Conservation (phyloP, 2,888 invertebrate genomes). For the Melipona bicolor region DNA sequence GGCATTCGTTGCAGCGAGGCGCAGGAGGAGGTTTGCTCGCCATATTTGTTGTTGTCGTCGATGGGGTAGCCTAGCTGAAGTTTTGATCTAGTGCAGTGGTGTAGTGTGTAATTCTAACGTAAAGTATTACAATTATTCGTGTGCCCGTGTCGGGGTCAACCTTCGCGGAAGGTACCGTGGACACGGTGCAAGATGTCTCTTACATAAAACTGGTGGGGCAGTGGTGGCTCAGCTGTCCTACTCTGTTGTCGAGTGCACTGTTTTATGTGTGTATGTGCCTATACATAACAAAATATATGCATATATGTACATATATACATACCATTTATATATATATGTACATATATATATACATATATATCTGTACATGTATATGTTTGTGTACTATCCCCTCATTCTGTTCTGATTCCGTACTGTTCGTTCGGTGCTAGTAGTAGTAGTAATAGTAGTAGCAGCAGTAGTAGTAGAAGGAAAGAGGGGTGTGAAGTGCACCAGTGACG, state of each 20-base stretch:
- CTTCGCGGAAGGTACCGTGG: slow-evolving; percentile 46
- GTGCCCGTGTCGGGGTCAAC: slow-evolving; percentile 33
- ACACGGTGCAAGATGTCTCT: slow-evolving; percentile 68
- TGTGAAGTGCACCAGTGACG: slow-evolving; percentile 66
- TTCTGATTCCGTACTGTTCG: slow-evolving; percentile 56
- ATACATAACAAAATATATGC: slow-evolving; percentile 12
- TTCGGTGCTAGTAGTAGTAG: slow-evolving; percentile 54
- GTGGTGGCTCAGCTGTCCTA: slow-evolving; percentile 77
- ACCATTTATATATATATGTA: not conserved
- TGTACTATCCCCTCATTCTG: slow-evolving; percentile 57
- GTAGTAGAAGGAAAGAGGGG: slow-evolving; percentile 53
- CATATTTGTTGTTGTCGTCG: slow-evolving; percentile 93
- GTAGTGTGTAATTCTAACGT: slow-evolving; percentile 54
- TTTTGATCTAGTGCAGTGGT: slow-evolving; percentile 55
- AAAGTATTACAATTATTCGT: slow-evolving; percentile 33
- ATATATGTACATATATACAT: not conserved
- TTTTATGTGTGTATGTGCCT: slow-evolving; percentile 40
- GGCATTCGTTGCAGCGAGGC: slow-evolving; percentile 60
- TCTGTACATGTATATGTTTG: slow-evolving; percentile 33
- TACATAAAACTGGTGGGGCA: slow-evolving; percentile 71
- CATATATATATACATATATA: not conserved
- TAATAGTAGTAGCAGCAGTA: slow-evolving; percentile 43
- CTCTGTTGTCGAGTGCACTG: slow-evolving; percentile 68
- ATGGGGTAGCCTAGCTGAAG: slow-evolving; percentile 86
- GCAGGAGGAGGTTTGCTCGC: slow-evolving; percentile 85